A percentile compares a stretch with the other conserved stretches of the same genome.
Conservation (phyloP, 2,888 invertebrate genomes). For the Osedax frankpressi region DNA sequence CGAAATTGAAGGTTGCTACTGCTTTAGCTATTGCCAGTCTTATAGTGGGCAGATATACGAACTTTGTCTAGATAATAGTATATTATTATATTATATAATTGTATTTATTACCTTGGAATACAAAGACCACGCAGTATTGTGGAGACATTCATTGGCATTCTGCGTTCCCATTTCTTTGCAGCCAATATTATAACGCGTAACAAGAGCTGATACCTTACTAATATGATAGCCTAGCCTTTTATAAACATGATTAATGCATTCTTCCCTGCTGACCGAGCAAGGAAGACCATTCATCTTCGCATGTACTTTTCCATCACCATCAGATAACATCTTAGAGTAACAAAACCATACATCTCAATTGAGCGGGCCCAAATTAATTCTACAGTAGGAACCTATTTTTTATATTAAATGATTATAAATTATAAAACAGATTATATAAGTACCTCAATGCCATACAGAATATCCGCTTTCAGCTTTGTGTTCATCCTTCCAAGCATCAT, state of each 20-base stretch:
- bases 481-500: background rate
- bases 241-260: background rate
- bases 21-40: too few relatives aligned
- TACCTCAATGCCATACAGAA: background rate
- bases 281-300: too few relatives aligned
- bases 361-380: background rate
- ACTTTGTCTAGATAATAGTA: too few relatives aligned
- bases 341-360: background rate
- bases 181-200: too few relatives aligned
- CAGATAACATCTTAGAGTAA: background rate
- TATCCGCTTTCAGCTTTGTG: background rate
- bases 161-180: too few relatives aligned
- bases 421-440: background rate
- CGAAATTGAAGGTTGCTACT: too few relatives aligned
- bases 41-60: too few relatives aligned
- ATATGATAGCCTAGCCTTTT: background rate
- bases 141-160: too few relatives aligned
- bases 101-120: too few relatives aligned
- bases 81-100: too few relatives aligned
- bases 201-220: background rate
- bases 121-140: too few relatives aligned
- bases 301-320: background rate
- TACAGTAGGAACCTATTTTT: background rate
- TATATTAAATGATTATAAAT: background rate
- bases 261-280: background rate